Evolutionary conservation across 2,888 invertebrate species (phyloP), one percentile per base, ranked within the genome.

Genomic region (Deroplatys truncata): DNA sequence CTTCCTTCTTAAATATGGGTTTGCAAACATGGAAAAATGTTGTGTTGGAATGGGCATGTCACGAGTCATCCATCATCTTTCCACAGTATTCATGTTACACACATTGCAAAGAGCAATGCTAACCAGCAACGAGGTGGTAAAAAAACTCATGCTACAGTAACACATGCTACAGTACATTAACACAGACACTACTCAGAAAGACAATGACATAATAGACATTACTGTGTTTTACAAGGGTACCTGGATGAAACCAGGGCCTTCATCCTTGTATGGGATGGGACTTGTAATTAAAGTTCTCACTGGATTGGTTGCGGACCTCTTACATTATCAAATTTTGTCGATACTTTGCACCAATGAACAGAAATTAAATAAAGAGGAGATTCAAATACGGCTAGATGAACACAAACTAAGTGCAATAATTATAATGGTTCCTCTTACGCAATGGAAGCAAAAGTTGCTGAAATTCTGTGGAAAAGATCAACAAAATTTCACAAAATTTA

Each of bases 201-300:
- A 72, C 16, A 31, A 85, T 82, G 86, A 43, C 28, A 88, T 89
- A 5, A 82, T 90, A 28, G 88, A 89, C 85, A 90, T 91, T 83
- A 35, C 29, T 84, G 90, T 91, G 25, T 86, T 84, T 31, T 89
- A 84, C 88, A 90, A 90, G 86, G 90, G 90, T 29, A 89, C 86
- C 28, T 90, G 90, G 89, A 82, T 83, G 49, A 84, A 85, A 82
- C 87, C 88, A 56, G 90, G 90, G n/a, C 88, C 85, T 83, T 49
- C 84, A 43, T 90, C 90, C 31, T 28, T 89, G 28, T 88, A 84
- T 82, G 90, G 89, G 13, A 49, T 90, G 25, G 90, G 87, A 56
- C 56, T 88, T 43, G 90, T 89, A 31, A 88, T 90, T 9, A 90
- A 90, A 28, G 88, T 86, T n/a, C n/a, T n/a, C n/a, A n/a, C n/a